Evolutionary conservation across 2,797 vertebrate species (phyloP).

Genomic region (Hirundo rustica): DNA sequence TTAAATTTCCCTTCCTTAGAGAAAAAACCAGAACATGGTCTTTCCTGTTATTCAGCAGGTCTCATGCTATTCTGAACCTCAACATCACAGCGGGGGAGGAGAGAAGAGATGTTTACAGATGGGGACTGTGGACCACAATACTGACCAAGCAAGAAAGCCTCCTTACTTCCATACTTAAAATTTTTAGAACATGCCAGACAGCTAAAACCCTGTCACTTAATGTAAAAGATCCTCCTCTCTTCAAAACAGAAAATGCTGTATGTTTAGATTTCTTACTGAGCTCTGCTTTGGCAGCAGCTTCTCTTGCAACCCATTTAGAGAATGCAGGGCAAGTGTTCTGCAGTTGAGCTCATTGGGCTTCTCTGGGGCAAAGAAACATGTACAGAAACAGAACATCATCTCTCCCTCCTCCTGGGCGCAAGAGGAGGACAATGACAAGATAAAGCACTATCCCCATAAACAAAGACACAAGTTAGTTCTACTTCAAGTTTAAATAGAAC

Average conservation of each 20-base stretch:
- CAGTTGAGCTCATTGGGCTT: background rate
- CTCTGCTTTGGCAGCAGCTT: background rate
- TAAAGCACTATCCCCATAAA: background rate
- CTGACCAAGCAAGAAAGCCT: background rate
- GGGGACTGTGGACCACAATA: background rate
- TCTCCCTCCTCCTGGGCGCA: background rate
- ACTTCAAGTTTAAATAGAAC: background rate
- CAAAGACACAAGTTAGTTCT: background rate
- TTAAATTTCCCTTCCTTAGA: background rate
- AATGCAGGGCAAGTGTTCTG: background rate
- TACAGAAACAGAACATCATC: background rate
- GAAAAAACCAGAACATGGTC: background rate
- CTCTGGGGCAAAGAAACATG: background rate
- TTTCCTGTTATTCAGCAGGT: constrained; percentile 53
- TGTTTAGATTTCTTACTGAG: background rate
- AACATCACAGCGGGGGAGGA: fast-evolving
- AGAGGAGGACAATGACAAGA: background rate
- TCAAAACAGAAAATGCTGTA: background rate
- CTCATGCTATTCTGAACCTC: background rate
- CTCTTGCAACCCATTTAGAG: background rate
- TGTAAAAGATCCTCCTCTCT: background rate
- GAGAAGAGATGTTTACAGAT: background rate
- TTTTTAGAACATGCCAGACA: background rate
- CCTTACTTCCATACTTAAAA: background rate
- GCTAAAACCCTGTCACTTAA: background rate